Base-by-base conservation (phyloP, 2,888 invertebrate genomes). In the Sphaerolaimus hirsutus region DNA sequence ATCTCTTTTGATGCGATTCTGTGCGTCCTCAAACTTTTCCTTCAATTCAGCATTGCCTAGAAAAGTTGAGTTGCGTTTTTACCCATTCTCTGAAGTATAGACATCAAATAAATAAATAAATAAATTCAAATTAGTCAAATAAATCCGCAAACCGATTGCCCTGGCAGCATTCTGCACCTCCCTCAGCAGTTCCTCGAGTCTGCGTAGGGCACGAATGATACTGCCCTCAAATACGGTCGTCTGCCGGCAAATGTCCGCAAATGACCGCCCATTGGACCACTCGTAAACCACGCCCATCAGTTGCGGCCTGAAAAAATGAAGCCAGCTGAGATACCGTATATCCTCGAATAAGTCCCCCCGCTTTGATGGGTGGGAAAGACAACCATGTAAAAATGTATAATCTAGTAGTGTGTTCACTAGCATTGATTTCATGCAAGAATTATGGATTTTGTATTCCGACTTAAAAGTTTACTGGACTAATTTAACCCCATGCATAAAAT, bases 251-350 rank as follows among this genome's bases (percentile, higher is more conserved):
- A 99, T 76, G 62, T 84, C 78, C 51, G 79, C 70, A 67, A 99
- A 99, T 25, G 76, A 72, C 23, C 81, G 76, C 10, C 97, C 97
- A 60, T 82, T 82, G 58, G 84, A 80, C 97, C 97, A 99, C 1
- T 82, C 75, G 57, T 80, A 76, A 29, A 97, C 87, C 1, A 97
- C 81, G 64, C 93, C 91, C 91, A 97, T 97, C 46, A 99, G 73
- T 60, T 77, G 83, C 3, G 87, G 86, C 61, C 81, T 82, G 64
- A 97, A 93, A 60, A 76, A 77, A 53, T 81, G 78, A 5, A n/a
- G n/a, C n/a, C n/a, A n/a, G n/a, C n/a, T n/a, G n/a, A n/a, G n/a
- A n/a, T n/a, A n/a, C n/a, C n/a, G n/a, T n/a, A n/a, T n/a, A n/a
- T n/a, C n/a, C n/a, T n/a, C n/a, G n/a, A n/a, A n/a, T n/a, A n/a